Evolutionary conservation across 2,113 vertebrate genomes (phyloP).

Genomic region (Tetraodon nigroviridis): DNA sequence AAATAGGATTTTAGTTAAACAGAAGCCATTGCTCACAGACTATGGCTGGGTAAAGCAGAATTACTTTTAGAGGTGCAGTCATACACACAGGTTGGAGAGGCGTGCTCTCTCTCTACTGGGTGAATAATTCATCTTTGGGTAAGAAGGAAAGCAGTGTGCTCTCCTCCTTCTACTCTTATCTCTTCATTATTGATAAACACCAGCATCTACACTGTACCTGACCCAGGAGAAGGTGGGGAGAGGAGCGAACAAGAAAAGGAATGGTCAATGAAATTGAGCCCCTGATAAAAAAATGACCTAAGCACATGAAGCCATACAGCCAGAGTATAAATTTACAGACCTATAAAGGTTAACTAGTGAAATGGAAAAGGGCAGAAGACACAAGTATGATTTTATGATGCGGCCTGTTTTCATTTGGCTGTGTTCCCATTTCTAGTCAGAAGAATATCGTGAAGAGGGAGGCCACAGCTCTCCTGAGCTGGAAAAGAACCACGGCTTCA

Average conservation of each 20-base stretch:
- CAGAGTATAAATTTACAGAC: conserved; percentile 9
- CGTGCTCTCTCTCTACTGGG: conserved; percentile 41
- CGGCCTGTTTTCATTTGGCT: conserved; percentile 18
- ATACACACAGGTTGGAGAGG: conserved; percentile 20
- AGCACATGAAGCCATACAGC: conserved; percentile 14
- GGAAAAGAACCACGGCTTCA: conserved; percentile 54
- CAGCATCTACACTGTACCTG: conserved; percentile 70
- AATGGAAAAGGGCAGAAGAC: conserved; percentile 13
- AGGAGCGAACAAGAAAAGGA: neutral
- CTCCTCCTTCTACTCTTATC: conserved; percentile 57
- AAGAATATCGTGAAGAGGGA: conserved; percentile 37
- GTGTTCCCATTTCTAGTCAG: conserved; percentile 26
- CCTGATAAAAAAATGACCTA: neutral
- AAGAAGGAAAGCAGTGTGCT: conserved; percentile 53
- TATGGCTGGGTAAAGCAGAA: conserved; percentile 36
- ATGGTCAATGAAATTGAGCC: conserved; percentile 1
- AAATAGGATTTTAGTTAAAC: conserved; percentile 20
- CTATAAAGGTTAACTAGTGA: conserved; percentile 6
- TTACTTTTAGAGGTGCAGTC: conserved; percentile 19
- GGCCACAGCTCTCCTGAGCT: conserved; percentile 42
- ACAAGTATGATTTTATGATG: conserved; percentile 9
- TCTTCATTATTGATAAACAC: conserved; percentile 75
- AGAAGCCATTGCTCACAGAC: conserved; percentile 26
- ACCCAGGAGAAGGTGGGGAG: conserved; percentile 37
- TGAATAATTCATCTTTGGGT: conserved; percentile 70